Conservation (phyloP, 2,797 vertebrate species). For the Gallinago stenura region DNA sequence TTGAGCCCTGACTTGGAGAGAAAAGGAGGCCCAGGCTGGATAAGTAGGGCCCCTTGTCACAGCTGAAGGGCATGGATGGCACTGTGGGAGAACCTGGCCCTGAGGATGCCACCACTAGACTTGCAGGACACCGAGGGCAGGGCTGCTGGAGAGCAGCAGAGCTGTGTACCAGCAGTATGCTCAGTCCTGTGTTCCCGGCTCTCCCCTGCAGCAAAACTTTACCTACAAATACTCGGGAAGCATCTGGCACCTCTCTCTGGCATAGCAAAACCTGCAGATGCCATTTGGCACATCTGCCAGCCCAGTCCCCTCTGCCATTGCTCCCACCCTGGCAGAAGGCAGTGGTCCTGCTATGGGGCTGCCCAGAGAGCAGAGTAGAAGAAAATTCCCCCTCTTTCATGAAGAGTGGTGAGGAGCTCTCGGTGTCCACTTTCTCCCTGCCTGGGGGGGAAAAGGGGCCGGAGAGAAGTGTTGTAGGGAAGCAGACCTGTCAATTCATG, state of each 20-base stretch:
- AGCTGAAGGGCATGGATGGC: accelerated
- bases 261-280: background rate
- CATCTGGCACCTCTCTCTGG: background rate
- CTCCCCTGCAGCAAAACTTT: background rate
- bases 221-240: background rate
- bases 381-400: background rate
- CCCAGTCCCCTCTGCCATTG: background rate
- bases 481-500: background rate
- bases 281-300: background rate
- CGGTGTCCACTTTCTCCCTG: background rate
- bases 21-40: background rate
- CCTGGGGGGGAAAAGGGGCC: background rate
- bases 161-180: background rate
- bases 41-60: background rate
- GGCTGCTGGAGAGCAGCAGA: background rate
- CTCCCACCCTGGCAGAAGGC: background rate
- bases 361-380: background rate
- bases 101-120: background rate
- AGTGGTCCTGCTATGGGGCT: background rate
- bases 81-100: background rate
- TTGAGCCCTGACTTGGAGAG: background rate
- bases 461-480: background rate
- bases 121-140: background rate
- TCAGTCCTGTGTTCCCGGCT: background rate
- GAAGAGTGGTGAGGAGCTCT: background rate